These are phyloP conservation scores for Galerucella nymphaeae DNA, from an alignment of 2,888 invertebrate genomes.

Conservation along the genomic window DNA sequence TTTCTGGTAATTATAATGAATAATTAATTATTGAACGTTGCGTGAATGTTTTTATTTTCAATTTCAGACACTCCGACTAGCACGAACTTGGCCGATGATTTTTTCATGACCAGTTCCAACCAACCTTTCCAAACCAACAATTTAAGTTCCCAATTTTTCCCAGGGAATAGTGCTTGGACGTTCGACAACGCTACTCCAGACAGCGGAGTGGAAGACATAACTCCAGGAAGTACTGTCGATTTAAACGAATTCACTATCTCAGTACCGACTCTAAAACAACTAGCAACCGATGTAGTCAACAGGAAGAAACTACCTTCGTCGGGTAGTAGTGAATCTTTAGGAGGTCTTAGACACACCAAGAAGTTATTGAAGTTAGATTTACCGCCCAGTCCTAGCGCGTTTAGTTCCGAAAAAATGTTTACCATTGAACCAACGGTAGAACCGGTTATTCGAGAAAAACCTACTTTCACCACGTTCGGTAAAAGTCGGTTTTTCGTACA, in stretches of 20 bases:
- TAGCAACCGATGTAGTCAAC: constrained; percentile 58
- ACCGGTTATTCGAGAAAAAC: constrained; percentile 66
- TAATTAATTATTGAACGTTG: no score
- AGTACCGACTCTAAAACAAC: constrained; percentile 57
- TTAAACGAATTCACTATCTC: constrained; percentile 45
- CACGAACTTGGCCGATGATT: constrained; percentile 68
- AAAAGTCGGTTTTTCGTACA: constrained; percentile 66
- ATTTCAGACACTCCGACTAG: constrained; percentile 37
- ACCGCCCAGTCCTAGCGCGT: constrained; percentile 69
- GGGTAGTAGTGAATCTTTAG: constrained; percentile 63
- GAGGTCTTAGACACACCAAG: constrained; percentile 78
- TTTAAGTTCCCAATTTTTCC: constrained; percentile 77
- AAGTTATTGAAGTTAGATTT: constrained; percentile 79
- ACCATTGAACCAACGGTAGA: constrained; percentile 64
- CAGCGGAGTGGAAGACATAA: constrained; percentile 73
- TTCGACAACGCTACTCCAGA: constrained; percentile 70
- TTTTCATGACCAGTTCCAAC: constrained; percentile 79
- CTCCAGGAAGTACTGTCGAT: constrained; percentile 63
- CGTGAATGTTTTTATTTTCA: constrained; percentile 6
- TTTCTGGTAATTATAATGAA: constrained; percentile 65
- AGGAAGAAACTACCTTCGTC: constrained; percentile 49
- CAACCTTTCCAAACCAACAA: constrained; percentile 73
- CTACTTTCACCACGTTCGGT: constrained; percentile 72
- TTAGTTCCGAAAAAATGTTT: constrained; percentile 59
- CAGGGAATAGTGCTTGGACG: constrained; percentile 66